phyloP scores from a whole-genome alignment of 2,113 vertebrate species.

The Heterotis niloticus region DNA sequence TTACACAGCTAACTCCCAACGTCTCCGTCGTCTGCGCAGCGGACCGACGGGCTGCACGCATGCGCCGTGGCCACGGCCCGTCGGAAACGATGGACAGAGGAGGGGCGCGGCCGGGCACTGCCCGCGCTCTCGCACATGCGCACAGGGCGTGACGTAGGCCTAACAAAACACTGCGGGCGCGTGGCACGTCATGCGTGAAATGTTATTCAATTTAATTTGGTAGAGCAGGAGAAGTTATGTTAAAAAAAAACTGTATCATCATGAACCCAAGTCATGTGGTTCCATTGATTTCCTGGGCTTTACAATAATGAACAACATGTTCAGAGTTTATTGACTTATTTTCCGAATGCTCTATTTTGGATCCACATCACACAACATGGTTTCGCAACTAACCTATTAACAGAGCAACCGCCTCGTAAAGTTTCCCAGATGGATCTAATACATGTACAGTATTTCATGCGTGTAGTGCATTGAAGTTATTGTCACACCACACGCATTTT shows the following conservation, averaged over 20 bases:
- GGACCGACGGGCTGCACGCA: constrained; percentile 13
- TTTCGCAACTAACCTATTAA: too few relatives aligned
- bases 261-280: too few relatives aligned
- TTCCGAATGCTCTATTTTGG: too few relatives aligned
- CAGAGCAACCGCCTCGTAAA: too few relatives aligned
- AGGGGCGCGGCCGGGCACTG: constrained; percentile 32
- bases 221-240: not conserved
- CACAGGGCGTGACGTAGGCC: not conserved
- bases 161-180: not conserved
- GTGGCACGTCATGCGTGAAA: constrained; percentile 6
- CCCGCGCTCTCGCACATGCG: constrained; percentile 19
- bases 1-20: constrained; percentile 68
- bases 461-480: too few relatives aligned
- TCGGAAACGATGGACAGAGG: not conserved
- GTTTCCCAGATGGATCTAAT: too few relatives aligned
- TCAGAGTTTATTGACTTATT: too few relatives aligned
- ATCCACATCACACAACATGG: too few relatives aligned
- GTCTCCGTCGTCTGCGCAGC: constrained; percentile 43
- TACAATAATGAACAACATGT: too few relatives aligned
- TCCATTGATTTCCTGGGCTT: too few relatives aligned
- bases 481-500: too few relatives aligned
- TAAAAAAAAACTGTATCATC: not conserved
- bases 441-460: too few relatives aligned
- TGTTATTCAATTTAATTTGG: not conserved
- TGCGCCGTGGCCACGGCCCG: constrained; percentile 25